Conservation (phyloP, 1,140 invertebrate species). For the Apocrypta bakeri region DNA sequence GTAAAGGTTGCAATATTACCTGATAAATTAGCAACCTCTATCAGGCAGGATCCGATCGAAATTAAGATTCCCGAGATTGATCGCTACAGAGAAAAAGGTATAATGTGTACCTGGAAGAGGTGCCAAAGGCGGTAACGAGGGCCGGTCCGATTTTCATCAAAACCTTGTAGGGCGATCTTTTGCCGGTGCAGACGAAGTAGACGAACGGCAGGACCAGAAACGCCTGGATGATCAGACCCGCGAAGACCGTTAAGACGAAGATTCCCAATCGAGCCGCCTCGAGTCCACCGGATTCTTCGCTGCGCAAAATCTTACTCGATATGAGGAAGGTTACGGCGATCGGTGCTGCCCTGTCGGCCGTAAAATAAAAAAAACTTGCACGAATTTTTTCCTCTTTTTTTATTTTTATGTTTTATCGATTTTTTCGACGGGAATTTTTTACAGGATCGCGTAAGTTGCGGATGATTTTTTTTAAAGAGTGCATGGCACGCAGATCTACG, state of each 20-base stretch:
- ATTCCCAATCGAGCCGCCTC: conserved; percentile 78
- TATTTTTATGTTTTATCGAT: not conserved
- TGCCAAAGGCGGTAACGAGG: conserved; percentile 81
- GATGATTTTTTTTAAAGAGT: no score
- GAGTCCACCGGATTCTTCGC: conserved; percentile 80
- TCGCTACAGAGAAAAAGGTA: no score
- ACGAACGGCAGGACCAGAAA: conserved; percentile 79
- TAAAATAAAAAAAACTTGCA: not conserved
- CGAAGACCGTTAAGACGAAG: conserved; percentile 80
- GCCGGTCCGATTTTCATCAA: conserved; percentile 78
- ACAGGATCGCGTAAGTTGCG: no score
- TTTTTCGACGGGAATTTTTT: not conserved
- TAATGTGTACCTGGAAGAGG: conserved; percentile 78
- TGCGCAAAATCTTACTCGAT: conserved; percentile 82
- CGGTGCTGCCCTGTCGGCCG: conserved; percentile 78
- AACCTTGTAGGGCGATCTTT: conserved; percentile 79
- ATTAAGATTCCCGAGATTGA: no score
- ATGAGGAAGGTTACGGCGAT: conserved; percentile 86
- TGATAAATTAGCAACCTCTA: no score
- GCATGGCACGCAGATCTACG: no score
- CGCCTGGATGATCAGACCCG: conserved; percentile 79
- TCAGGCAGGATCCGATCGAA: no score
- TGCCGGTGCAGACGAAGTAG: conserved; percentile 76
- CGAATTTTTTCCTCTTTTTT: no score
- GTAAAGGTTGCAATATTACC: no score